Conservation (phyloP, 2,113 vertebrate genomes). For the Hippopotamus amphibius region DNA sequence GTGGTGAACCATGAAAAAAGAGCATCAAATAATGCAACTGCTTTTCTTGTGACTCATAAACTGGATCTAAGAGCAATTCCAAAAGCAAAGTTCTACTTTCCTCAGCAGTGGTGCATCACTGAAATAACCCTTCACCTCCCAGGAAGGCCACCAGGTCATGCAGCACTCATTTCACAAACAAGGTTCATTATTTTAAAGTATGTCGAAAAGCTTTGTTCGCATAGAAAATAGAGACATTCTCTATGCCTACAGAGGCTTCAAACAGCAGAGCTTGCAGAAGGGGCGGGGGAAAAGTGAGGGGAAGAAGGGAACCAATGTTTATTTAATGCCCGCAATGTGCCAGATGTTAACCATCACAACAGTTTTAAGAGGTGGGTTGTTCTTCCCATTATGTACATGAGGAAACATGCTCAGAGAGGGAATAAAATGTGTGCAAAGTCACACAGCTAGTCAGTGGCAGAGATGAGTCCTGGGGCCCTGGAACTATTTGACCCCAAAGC, state of each 20-base stretch:
- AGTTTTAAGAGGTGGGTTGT: neutral
- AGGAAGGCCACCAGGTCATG: neutral
- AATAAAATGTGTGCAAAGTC: neutral
- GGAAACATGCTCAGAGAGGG: neutral
- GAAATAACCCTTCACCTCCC: neutral
- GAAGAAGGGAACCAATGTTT: neutral
- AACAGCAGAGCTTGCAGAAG: neutral
- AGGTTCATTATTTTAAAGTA: neutral
- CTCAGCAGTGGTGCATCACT: neutral
- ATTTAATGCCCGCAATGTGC: neutral
- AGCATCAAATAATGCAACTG: neutral
- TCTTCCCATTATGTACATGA: neutral
- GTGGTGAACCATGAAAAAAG: neutral
- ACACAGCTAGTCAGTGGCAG: neutral
- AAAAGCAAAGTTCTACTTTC: neutral
- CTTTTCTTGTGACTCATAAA: neutral
- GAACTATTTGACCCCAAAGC: neutral
- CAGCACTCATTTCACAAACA: neutral
- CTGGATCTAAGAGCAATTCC: neutral
- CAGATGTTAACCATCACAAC: fast-evolving
- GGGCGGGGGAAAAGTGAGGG: neutral
- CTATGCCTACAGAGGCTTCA: neutral
- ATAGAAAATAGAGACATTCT: neutral
- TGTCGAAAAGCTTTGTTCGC: neutral
- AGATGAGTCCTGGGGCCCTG: neutral